Conservation (phyloP, 2,113 vertebrate genomes). For the Argyrosomus japonicus region DNA sequence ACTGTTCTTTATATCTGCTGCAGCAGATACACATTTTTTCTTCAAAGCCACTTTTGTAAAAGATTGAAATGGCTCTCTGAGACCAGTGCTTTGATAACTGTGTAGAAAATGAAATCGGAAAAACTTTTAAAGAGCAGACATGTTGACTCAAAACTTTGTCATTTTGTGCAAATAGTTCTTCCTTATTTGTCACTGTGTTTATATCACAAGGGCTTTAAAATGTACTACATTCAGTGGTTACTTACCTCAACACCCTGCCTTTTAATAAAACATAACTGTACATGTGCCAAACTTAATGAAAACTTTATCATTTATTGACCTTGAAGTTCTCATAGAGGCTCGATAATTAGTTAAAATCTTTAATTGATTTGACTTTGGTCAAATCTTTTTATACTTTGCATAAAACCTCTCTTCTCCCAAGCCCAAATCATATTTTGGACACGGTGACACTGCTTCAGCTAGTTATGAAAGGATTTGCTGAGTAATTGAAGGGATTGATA, state of each 20-base stretch:
- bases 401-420: background rate
- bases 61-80: slow-evolving; percentile 31
- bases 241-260: background rate
- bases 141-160: slow-evolving; percentile 17
- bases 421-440: slow-evolving; percentile 15
- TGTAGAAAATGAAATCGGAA: slow-evolving; percentile 19
- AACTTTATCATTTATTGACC: slow-evolving; percentile 2
- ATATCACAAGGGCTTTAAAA: slow-evolving; percentile 3
- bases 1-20: slow-evolving; percentile 13
- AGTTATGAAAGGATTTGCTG: slow-evolving; percentile 51
- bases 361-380: background rate
- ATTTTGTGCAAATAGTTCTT: slow-evolving; percentile 14
- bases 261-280: slow-evolving; percentile 25
- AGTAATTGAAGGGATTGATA: slow-evolving; percentile 61
- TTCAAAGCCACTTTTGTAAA: slow-evolving; percentile 42
- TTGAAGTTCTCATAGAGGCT: background rate
- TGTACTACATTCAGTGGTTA: background rate
- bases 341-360: background rate
- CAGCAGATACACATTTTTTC: slow-evolving; percentile 37
- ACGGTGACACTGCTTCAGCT: slow-evolving; percentile 23
- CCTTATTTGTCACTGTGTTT: background rate
- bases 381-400: background rate
- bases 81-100: slow-evolving; percentile 20
- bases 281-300: slow-evolving; percentile 18
- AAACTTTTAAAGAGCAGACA: slow-evolving; percentile 19